phyloP scores from a whole-genome alignment of 2,797 vertebrate genomes.

The Ptychobarbus kaznakovi region DNA sequence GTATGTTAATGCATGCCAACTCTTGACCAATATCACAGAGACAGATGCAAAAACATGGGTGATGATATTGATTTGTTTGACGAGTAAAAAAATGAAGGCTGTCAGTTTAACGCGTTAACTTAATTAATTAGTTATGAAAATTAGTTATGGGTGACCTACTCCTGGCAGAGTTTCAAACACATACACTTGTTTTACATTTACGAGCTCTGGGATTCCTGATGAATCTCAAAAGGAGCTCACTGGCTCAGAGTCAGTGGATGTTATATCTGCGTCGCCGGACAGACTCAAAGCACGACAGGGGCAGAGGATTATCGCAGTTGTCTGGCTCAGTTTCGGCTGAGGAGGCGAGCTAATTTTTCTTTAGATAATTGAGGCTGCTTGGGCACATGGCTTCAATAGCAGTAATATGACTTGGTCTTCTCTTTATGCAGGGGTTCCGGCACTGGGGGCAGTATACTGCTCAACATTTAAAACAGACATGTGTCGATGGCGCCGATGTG shows the following conservation, averaged over 20 bases:
- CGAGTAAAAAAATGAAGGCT: not conserved
- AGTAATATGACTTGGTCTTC: not conserved
- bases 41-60: slow-evolving; percentile 5
- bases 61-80: not conserved
- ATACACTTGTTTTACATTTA: not conserved
- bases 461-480: not conserved
- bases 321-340: not conserved
- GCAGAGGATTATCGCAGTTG: not conserved
- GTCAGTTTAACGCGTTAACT: no score
- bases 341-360: not conserved
- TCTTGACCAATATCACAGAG: not conserved
- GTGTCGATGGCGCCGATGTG: not conserved
- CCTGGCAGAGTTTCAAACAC: not conserved
- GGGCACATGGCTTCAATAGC: not conserved
- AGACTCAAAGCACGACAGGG: not conserved
- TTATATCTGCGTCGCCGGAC: not conserved
- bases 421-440: not conserved
- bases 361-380: not conserved
- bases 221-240: not conserved
- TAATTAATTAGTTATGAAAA: no score
- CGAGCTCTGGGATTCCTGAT: not conserved
- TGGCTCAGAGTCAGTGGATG: not conserved
- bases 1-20: slow-evolving; percentile 16
- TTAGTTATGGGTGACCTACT: not conserved
- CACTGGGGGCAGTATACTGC: not conserved